These are phyloP conservation scores for Sarcophilus harrisii DNA, from an alignment of 2,797 vertebrate species.

Conservation along the genomic window DNA sequence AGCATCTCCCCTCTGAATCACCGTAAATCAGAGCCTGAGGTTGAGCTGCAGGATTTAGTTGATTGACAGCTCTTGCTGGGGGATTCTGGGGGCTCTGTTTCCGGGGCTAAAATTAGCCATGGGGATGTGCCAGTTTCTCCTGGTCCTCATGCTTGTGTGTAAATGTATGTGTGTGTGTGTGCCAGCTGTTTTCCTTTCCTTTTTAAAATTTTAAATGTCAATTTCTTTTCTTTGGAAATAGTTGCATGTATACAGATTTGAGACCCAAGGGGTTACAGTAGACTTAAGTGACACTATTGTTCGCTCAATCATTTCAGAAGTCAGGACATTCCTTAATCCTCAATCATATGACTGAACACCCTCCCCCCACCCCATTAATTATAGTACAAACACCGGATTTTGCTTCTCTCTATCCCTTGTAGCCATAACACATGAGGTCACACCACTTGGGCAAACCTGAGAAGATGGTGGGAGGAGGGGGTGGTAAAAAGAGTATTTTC, in stretches of 20 bases:
- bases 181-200: not conserved
- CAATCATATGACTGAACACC: slow-evolving; percentile 78
- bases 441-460: slow-evolving; percentile 70
- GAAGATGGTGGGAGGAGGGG: slow-evolving; percentile 65
- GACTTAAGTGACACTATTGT: slow-evolving; percentile 70
- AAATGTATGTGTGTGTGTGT: not conserved
- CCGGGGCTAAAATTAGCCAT: slow-evolving; percentile 60
- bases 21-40: slow-evolving; percentile 87
- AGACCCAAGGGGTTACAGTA: slow-evolving; percentile 17
- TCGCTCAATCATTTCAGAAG: slow-evolving; percentile 57
- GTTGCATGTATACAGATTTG: slow-evolving; percentile 44
- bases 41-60: slow-evolving; percentile 89
- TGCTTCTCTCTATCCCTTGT: slow-evolving; percentile 69
- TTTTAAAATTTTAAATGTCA: not conserved
- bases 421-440: slow-evolving; percentile 87
- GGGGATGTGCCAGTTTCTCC: not conserved
- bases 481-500: slow-evolving; percentile 13
- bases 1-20: slow-evolving; percentile 83
- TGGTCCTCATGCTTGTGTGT: not conserved
- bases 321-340: slow-evolving; percentile 80
- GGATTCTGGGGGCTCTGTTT: slow-evolving; percentile 53
- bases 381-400: slow-evolving; percentile 79
- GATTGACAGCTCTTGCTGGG: slow-evolving; percentile 80
- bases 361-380: slow-evolving; percentile 78
- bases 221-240: slow-evolving; percentile 51